Evolutionary conservation across 1,140 invertebrate species (phyloP).

Genomic region (Papilio machaon): DNA sequence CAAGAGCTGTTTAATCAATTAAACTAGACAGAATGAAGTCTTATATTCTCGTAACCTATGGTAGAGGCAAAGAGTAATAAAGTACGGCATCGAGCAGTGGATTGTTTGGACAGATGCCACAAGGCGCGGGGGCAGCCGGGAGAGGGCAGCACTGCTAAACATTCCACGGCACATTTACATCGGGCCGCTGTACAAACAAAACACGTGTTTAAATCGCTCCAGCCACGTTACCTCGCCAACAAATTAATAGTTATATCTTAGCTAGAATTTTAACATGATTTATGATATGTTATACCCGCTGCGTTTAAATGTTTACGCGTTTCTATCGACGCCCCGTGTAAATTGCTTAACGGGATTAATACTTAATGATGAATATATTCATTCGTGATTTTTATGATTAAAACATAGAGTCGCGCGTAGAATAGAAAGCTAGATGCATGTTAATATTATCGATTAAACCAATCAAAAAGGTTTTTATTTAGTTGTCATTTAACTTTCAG

Average conservation of each 20-base stretch:
- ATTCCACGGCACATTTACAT: constrained; percentile 65
- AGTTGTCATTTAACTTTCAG: no score
- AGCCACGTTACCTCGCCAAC: constrained; percentile 53
- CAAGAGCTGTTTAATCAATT: neutral
- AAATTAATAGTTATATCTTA: constrained; percentile 54
- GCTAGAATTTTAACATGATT: constrained; percentile 45
- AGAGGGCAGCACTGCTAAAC: constrained; percentile 55
- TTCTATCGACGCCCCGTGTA: constrained; percentile 19
- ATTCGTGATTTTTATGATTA: constrained; percentile 5
- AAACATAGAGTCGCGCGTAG: neutral
- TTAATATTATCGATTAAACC: neutral
- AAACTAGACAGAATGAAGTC: neutral
- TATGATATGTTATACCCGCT: constrained; percentile 24
- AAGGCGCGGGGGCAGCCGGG: constrained; percentile 21
- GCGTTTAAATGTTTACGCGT: constrained; percentile 26
- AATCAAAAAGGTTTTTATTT: neutral
- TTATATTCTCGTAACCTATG: constrained; percentile 21
- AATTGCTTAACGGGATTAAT: constrained; percentile 5
- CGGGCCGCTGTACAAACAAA: constrained; percentile 60
- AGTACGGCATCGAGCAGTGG: constrained; percentile 49
- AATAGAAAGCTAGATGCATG: neutral
- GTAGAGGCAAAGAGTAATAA: constrained; percentile 52
- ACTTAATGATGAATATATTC: constrained; percentile 15
- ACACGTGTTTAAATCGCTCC: constrained; percentile 67
- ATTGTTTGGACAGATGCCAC: constrained; percentile 76